Evolutionary conservation across 2,888 invertebrate species (phyloP), one percentile per base, ranked within the genome.

Genomic region (Lepidocyrtinus sp.): DNA sequence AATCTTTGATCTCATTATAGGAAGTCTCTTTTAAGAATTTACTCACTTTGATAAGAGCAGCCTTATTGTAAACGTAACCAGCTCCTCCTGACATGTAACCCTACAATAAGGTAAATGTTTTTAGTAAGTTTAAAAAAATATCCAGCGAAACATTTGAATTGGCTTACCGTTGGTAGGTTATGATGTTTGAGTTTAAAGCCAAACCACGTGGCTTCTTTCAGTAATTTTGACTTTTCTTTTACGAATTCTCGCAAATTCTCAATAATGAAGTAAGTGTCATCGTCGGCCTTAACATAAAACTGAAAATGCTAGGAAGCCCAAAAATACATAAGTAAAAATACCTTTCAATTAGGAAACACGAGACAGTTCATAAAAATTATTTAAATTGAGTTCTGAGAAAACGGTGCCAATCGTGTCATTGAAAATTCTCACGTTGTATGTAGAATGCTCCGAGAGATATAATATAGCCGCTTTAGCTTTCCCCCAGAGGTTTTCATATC

Each of bases 81-180:
- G 85, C 83, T 19, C 86, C 86, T 1, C 86, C 86, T 0, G 85
- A 84, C 85, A 86, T 85, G 75, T 85, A 86, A 7, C 82, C 86
- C 86, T 85, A 36, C 15, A 67, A n/a, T 27, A 2, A n/a, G 17
- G 19, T 67, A 67, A 67, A 17, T 36, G 12, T 27, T 45, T 67
- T 67, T 19, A 63, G 21, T 65, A 19, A 26, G 36, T 2, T 27
- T 63, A 15, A 63, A 7, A 71, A 45, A 15, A 75, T 9, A 24
- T 50, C 24, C 24, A 71, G 64, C 27, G 12, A 59, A 9, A 3
- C 46, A 17, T 15, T 70, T 45, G 12, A 45, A 45, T 9, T 12
- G 45, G 7, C 12, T 9, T 45, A 45, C 7, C 45, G 26, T 67
- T 26, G 72, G 55, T 75, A 83, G 75, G 26, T 75, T 68, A 17